These are phyloP conservation scores for Tipula vernalis DNA, from an alignment of 2,888 invertebrate species.

Conservation along the genomic window DNA sequence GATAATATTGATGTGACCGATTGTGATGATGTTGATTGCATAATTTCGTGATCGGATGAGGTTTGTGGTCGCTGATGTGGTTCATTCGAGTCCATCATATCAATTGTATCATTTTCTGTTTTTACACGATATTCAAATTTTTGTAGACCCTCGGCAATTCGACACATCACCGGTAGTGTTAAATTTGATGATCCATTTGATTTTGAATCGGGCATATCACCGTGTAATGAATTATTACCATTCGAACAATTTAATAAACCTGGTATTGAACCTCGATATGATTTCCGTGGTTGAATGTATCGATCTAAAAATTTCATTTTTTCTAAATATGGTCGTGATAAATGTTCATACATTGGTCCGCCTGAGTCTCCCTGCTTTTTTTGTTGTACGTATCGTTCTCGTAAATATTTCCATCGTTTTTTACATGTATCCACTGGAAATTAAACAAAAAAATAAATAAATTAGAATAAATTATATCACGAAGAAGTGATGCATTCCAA, in stretches of 20 bases:
- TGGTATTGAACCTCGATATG: constrained; percentile 21
- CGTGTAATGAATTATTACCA: constrained; percentile 26
- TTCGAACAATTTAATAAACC: constrained; percentile 15
- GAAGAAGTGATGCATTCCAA: too few species aligned
- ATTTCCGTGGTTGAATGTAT: constrained; percentile 35
- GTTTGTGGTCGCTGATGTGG: constrained; percentile 21
- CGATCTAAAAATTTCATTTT: constrained; percentile 36
- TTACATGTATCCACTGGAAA: constrained; percentile 33
- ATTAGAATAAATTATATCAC: not conserved
- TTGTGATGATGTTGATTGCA: not conserved
- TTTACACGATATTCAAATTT: not conserved
- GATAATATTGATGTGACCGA: constrained; percentile 13
- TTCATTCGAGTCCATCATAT: constrained; percentile 12
- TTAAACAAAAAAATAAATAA: constrained; percentile 8
- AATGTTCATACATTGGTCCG: constrained; percentile 31
- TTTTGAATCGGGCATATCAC: constrained; percentile 33
- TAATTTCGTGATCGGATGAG: constrained; percentile 20
- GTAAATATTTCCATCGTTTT: constrained; percentile 35
- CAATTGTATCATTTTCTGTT: not conserved
- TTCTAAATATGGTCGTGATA: constrained; percentile 34
- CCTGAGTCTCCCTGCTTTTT: constrained; percentile 32
- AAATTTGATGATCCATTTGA: constrained; percentile 28
- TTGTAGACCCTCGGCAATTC: not conserved
- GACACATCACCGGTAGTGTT: not conserved
- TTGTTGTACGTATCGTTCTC: constrained; percentile 35